Percentiles rank a stretch among this genome's conserved stretches.
These are phyloP conservation scores for Leptinotarsa tumamoca DNA, from an alignment of 2,888 invertebrate species.

Conservation along the genomic window DNA sequence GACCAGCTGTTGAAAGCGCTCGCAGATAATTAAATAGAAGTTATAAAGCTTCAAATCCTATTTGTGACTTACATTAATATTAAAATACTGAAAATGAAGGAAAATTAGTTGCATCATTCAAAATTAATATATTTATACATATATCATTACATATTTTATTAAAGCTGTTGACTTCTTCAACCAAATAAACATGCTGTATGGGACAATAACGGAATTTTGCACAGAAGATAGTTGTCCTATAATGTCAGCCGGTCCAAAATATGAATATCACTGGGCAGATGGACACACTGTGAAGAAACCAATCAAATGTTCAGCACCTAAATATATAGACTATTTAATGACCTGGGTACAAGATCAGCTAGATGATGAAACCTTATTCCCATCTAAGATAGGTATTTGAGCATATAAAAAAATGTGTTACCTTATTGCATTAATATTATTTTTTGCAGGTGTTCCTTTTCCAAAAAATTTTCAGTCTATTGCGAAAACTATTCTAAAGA, in stretches of 20 bases:
- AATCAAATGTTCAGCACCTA: conserved; percentile 98
- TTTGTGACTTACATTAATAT: too few species aligned
- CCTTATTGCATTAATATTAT: not conserved
- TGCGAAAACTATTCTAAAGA: conserved; percentile 97
- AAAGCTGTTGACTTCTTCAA: conserved; percentile 99
- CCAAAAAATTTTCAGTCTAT: conserved; percentile 97
- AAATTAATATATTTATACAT: too few species aligned
- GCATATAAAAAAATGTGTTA: too few species aligned
- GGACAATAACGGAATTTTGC: conserved; percentile 99
- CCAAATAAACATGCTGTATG: conserved; percentile 99
- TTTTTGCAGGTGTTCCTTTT: conserved; percentile 87
- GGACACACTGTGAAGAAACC: conserved; percentile 98
- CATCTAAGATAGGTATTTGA: conserved; percentile 89
- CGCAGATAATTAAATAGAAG: too few species aligned
- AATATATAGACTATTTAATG: conserved; percentile 99
- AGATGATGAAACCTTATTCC: conserved; percentile 97
- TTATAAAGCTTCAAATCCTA: too few species aligned
- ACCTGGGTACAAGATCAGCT: conserved; percentile 99
- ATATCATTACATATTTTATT: conserved; percentile 49
- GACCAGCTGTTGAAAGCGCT: too few species aligned
- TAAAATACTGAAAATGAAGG: too few species aligned
- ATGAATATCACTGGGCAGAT: conserved; percentile 99
- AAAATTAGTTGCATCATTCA: too few species aligned
- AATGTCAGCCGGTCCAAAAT: conserved; percentile 99
- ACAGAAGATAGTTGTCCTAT: conserved; percentile 97